Base-by-base conservation (phyloP, 2,888 invertebrate species). In the Plebejus melissa region DNA sequence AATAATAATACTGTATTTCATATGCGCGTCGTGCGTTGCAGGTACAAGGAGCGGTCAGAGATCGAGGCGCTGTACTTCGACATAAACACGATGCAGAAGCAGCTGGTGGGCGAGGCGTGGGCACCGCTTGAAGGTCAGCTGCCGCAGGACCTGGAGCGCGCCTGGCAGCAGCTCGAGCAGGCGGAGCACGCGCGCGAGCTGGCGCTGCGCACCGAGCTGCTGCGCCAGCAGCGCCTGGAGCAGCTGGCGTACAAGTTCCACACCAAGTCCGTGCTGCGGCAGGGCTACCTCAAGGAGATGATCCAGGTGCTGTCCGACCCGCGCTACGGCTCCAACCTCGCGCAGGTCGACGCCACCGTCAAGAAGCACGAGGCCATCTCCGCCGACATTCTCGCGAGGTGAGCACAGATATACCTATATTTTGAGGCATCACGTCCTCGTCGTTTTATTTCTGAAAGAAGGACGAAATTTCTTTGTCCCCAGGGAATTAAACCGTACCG, bases 281-380 rank as follows among this genome's bases (percentile, higher is more conserved):
- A 99, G 83, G 97, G 98, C 0, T 99, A 99, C 91, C 93, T 99
- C 78, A 98, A 98, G 89, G 99, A 99, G 92, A 99, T 99, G 99
- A 98, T 98, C 81, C 97, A 97, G 87, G 98, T 99, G 22, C 92
- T 99, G 28, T 97, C 97, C 0, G 98, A 98, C 93, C 97, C 98
- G 0, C 95, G 98, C 76, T 98, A 98, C 89, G 98, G 98, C 1
- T 97, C 97, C 81, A 97, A 97, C 91, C 91, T 99, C 80, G 95
- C 97, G 0, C 98, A 99, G 86, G 98, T 99, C 0, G 99, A 99
- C 87, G 99, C 99, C 1, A 98, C 99, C 0, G 96, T 99, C 65
- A 99, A 99, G 93, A 99, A 99, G 85, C 99, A 99, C 86, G 99
- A 99, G 89, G 99, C 99, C 22, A 98, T 99, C 79, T 98, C 98